These are phyloP conservation scores for Harpagifer antarcticus DNA, from an alignment of 2,797 vertebrate species.

Conservation along the genomic window DNA sequence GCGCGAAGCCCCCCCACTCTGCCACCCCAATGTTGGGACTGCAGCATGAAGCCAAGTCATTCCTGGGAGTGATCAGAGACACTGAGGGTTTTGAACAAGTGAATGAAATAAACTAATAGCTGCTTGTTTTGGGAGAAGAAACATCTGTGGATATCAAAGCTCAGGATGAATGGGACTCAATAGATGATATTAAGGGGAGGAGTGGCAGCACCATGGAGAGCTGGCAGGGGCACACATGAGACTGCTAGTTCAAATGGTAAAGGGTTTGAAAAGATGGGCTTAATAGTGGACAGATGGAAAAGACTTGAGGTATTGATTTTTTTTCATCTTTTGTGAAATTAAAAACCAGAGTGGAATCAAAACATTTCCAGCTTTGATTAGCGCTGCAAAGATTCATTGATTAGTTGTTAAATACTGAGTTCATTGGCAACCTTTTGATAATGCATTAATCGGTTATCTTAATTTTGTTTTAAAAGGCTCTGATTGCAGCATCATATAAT, in stretches of 20 bases:
- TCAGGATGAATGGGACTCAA: conserved; percentile 72
- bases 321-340: background rate
- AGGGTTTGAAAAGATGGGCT: conserved; percentile 16
- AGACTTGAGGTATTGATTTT: background rate
- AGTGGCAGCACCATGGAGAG: conserved; percentile 32
- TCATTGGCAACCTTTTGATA: too few species aligned
- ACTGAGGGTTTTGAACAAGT: conserved; percentile 60
- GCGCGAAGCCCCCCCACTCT: conserved; percentile 38
- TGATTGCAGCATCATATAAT: too few species aligned
- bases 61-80: conserved; percentile 61
- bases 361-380: background rate
- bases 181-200: conserved; percentile 71
- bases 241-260: conserved; percentile 11
- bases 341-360: background rate
- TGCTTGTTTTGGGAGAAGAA: conserved; percentile 58
- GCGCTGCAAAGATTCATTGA: too few species aligned
- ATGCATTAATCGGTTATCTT: too few species aligned
- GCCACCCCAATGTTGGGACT: conserved; percentile 43
- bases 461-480: too few species aligned
- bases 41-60: conserved; percentile 62
- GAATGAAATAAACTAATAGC: conserved; percentile 67
- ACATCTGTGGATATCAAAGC: conserved; percentile 65
- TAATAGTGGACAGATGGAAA: background rate
- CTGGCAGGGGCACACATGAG: conserved; percentile 30
- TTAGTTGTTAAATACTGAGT: too few species aligned